Base-by-base conservation (phyloP, 2,113 vertebrate species). In the Lamprologus speciosus region DNA sequence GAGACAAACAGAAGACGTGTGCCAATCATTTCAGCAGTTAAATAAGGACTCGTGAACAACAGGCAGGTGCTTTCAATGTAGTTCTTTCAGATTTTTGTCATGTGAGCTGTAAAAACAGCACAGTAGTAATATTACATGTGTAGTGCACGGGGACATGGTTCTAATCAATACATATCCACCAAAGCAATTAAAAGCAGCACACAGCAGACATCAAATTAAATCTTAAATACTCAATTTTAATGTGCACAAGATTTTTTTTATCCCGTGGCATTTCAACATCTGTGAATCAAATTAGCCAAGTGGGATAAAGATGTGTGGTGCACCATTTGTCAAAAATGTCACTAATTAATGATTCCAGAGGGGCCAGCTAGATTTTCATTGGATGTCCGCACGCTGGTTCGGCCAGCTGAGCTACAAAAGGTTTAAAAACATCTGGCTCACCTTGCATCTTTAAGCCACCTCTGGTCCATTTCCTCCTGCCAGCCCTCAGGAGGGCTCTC, bases 401-500 rank as follows among this genome's bases (percentile, higher is more conserved):
- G 5, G 21, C 47, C 40, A 8, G 37, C 53, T 57, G 65, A 80
- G 42, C 35, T 53, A 35, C 54, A 63, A 8, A 58, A 53, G 17
- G 82, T 78, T 73, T 60, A 45, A 60, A 68, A 80, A 28, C 23
- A 1, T 7, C 12, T 14, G 1, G 73, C 68, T 89, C 95, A 99
- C 99, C 99, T 98, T 94, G 97, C 92, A n/a, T 99, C 99, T 90
- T 98, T 98, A 31, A 99, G 95, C 98, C 97, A 99, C 85, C 98
- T 96, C 90, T 97, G 96, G 94, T 99, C 99, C 98, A 98, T 99
- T 92, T 97, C 97, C 86, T 99, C 98, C 92, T 99, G 99, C 99
- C 99, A 99, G 81, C 97, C 97, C 89, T 99, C 97, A 0, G 99
- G 98, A 2, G 99, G 99, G 50, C 97, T 97, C 95, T 99, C 99